phyloP scores from a whole-genome alignment of 2,113 vertebrate genomes.

The Deroptyus accipitrinus region DNA sequence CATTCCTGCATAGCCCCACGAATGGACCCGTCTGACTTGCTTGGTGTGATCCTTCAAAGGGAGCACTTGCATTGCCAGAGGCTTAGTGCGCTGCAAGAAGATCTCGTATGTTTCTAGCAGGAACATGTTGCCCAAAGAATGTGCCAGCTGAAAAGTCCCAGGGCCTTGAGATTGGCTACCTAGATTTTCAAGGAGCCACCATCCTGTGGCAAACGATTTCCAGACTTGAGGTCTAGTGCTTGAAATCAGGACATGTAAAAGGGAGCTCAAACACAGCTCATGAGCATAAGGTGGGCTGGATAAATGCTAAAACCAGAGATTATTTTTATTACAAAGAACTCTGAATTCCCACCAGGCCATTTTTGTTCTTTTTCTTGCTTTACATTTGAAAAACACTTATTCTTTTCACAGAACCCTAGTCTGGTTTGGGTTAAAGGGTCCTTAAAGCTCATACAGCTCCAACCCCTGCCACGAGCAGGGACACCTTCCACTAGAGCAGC shows the following conservation, averaged over 20 bases:
- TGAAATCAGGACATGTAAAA: neutral
- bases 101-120: neutral
- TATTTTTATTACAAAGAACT: neutral
- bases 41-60: neutral
- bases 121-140: neutral
- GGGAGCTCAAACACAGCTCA: neutral
- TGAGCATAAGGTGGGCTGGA: neutral
- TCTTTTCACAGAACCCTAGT: neutral
- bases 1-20: neutral
- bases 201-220: neutral
- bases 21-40: neutral
- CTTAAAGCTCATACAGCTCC: too few species aligned
- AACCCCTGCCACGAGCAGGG: too few species aligned
- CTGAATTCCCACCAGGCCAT: neutral
- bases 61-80: neutral
- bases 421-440: neutral
- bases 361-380: neutral
- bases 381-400: fast-evolving
- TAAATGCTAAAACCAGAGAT: neutral
- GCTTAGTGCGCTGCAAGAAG: neutral
- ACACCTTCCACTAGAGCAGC: neutral
- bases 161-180: neutral
- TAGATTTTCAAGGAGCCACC: neutral
- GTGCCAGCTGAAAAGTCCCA: neutral
- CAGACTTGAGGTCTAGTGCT: neutral